phyloP scores from a whole-genome alignment of 2,113 vertebrate genomes.

The Silurus meridionalis region DNA sequence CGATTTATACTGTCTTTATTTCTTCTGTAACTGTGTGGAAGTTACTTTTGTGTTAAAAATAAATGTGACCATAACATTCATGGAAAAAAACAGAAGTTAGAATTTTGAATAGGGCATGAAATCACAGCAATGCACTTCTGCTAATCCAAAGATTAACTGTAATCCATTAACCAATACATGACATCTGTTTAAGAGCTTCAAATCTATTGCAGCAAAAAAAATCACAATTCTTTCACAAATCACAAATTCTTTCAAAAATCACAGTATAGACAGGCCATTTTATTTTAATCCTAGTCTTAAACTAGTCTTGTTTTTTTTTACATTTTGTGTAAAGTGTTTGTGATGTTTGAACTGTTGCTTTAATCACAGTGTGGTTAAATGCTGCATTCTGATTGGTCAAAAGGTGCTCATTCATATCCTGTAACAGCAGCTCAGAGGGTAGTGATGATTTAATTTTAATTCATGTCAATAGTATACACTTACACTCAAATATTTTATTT shows the following conservation, averaged over 20 bases:
- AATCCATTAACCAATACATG: slow-evolving; percentile 21
- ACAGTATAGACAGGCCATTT: background rate
- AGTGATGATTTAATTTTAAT: background rate
- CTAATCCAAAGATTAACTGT: slow-evolving; percentile 11
- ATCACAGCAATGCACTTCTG: background rate
- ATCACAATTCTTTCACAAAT: background rate
- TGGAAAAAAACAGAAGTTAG: background rate
- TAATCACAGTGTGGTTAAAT: background rate
- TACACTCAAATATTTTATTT: background rate
- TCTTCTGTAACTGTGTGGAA: background rate
- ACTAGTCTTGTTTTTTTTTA: background rate
- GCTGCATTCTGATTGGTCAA: background rate
- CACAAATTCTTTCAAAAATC: background rate
- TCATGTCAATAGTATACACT: background rate
- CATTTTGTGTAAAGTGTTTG: background rate
- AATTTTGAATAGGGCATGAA: background rate
- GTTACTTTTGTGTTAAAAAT: background rate
- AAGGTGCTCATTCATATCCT: background rate
- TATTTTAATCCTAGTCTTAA: background rate
- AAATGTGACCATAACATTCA: background rate
- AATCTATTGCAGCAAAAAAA: background rate
- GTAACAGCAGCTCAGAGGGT: background rate
- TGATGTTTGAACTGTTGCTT: background rate
- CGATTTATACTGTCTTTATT: background rate
- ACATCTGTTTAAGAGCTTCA: slow-evolving; percentile 32